These are phyloP conservation scores for Fabriciana adippe DNA, from an alignment of 2,888 invertebrate genomes.

Conservation along the genomic window DNA sequence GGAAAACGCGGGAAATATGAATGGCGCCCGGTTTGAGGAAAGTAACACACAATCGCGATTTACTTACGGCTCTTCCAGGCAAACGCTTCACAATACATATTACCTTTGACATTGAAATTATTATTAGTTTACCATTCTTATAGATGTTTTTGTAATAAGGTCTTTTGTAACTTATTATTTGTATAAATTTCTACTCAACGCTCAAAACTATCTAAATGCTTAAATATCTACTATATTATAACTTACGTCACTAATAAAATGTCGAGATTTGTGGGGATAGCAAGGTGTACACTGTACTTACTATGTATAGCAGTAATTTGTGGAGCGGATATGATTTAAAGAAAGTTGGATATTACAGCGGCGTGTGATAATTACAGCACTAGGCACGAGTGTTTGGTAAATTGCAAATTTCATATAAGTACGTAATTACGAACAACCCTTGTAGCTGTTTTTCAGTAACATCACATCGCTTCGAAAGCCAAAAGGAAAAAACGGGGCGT, in stretches of 20 bases:
- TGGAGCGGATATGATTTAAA: conserved; percentile 7
- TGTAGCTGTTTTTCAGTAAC: conserved; percentile 56
- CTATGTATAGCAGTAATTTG: background rate
- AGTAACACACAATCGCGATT: conserved; percentile 62
- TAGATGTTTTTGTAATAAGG: no score
- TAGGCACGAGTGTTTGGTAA: conserved; percentile 17
- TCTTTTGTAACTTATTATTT: no score
- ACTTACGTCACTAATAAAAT: no score
- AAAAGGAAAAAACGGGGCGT: conserved; percentile 77
- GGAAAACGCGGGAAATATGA: conserved; percentile 79
- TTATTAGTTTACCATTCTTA: conserved; percentile 13
- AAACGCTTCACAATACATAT: conserved; percentile 44
- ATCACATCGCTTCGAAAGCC: conserved; percentile 65
- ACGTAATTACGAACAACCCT: conserved; percentile 49
- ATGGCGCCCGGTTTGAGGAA: conserved; percentile 58
- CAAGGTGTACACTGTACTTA: conserved; percentile 12
- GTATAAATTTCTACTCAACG: no score
- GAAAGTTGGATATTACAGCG: conserved; percentile 6
- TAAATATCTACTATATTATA: no score
- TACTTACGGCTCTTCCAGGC: conserved; percentile 53
- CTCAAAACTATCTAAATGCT: no score
- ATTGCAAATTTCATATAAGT: conserved; percentile 37
- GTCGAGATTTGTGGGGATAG: no score
- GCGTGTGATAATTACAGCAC: conserved; percentile 21
- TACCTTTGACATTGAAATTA: conserved; percentile 41